phyloP scores from a whole-genome alignment of 2,113 vertebrate genomes.

The Microcebus ravelobensis region DNA sequence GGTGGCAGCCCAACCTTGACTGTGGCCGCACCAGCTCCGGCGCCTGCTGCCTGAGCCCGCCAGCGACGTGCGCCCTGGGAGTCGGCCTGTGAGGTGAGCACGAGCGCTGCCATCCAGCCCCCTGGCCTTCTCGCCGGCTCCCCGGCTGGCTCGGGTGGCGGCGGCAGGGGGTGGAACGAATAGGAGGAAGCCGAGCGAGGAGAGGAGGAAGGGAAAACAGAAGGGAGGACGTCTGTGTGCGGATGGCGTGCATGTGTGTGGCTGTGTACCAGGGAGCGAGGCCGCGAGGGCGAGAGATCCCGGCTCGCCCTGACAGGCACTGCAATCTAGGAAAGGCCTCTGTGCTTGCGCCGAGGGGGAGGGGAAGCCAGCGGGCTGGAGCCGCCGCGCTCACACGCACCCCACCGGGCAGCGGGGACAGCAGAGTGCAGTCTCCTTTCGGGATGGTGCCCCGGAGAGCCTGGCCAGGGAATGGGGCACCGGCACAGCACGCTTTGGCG shows the following conservation, averaged over 20 bases:
- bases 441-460: background rate
- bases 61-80: conserved; percentile 50
- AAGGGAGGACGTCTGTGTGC: conserved; percentile 4
- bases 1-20: conserved; percentile 50
- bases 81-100: conserved; percentile 72
- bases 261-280: background rate
- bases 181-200: background rate
- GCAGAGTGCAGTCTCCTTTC: conserved; percentile 23
- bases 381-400: conserved; percentile 28
- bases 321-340: conserved; percentile 78
- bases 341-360: conserved; percentile 43
- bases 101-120: background rate
- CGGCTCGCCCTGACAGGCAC: conserved; percentile 35
- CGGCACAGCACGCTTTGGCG: background rate
- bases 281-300: conserved; percentile 34
- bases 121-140: conserved; percentile 54
- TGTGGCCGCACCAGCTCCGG: conserved; percentile 41
- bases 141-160: conserved; percentile 42
- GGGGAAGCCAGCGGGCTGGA: conserved; percentile 28
- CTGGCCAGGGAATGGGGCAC: background rate
- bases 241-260: conserved; percentile 34
- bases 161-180: conserved; percentile 40
- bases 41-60: conserved; percentile 26
- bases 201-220: conserved; percentile 6
- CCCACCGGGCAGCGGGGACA: background rate